Base-by-base conservation (phyloP, 1,140 invertebrate genomes). In the Lethrus apterus region DNA sequence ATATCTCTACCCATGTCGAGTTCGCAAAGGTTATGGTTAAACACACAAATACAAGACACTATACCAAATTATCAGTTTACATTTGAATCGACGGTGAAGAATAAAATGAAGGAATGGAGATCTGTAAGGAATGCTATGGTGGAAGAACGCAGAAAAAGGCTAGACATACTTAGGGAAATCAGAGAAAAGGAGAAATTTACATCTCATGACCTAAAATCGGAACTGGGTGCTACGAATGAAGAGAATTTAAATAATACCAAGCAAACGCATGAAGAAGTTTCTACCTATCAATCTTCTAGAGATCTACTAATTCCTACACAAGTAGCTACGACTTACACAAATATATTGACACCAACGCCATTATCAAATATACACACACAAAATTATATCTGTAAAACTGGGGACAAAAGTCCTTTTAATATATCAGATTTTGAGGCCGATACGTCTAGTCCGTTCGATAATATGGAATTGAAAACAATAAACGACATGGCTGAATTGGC, bases 391-490 rank as follows among this genome's bases (percentile, higher is more conserved):
- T 36, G 33, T 40, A 52, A 51, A 40, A 24, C 40, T 13, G 44
- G 17, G 21, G 51, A 53, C 36, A 64, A 59, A 47, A 62, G 58
- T 36, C 56, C 62, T 2, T 64, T 66, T 38, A 67, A 67, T 45
- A 58, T 67, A 45, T 62, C 63, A 30, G 87, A 91, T 62, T 93
- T 93, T 71, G 88, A 92, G 68, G 80, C 84, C 63, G 86, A 90
- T 63, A 89, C 84, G 35, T 89, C 86, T 11, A 90, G 86, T 63
- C 89, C 89, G 1, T 93, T 92, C 69, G 89, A 93, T 71, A 88
- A 89, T 70, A 80, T 91, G 67, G 88, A 89, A 71, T 63, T 93
- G 19, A 90, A 92, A 68, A 89, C 86, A 24, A 86, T 93, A 30
- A 91, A 93, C 68, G 88, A 91, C 64, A 79, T 91, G 70, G 87